phyloP scores from a whole-genome alignment of 2,888 invertebrate species.

The Papilio elwesi region DNA sequence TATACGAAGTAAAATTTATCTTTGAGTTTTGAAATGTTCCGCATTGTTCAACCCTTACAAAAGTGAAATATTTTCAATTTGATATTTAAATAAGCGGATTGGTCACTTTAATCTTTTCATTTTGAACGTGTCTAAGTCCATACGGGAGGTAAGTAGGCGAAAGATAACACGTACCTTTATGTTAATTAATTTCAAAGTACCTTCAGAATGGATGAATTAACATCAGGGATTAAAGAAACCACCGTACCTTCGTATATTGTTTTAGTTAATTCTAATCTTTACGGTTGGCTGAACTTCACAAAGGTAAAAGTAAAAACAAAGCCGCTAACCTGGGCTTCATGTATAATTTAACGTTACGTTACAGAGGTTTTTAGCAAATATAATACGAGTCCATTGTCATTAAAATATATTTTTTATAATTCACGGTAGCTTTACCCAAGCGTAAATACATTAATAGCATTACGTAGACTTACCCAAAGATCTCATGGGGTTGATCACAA shows the following conservation, averaged over 20 bases:
- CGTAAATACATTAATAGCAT: too few relatives aligned
- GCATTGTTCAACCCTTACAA: constrained; percentile 19
- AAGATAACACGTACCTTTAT: constrained; percentile 56
- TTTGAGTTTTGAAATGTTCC: neutral
- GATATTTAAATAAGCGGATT: constrained; percentile 59
- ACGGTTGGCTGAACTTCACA: constrained; percentile 13
- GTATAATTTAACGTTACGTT: constrained; percentile 17
- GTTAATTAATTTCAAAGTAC: constrained; percentile 45
- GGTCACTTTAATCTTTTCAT: constrained; percentile 75
- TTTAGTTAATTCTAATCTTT: constrained; percentile 37
- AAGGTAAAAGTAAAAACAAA: constrained; percentile 35
- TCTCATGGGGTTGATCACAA: too few relatives aligned
- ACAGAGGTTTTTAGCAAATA: constrained; percentile 10
- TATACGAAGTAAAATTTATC: neutral
- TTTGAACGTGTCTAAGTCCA: constrained; percentile 50
- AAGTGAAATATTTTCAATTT: constrained; percentile 58
- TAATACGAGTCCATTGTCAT: neutral
- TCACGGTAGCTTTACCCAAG: neutral
- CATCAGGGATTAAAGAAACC: constrained; percentile 50
- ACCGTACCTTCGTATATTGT: constrained; percentile 35
- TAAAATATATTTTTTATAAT: constrained; percentile 10
- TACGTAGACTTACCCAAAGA: too few relatives aligned
- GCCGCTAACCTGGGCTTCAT: constrained; percentile 11
- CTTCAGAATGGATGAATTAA: constrained; percentile 54
- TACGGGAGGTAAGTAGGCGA: constrained; percentile 47